phyloP scores from a whole-genome alignment of 2,113 vertebrate species.

The Eonycteris spelaea region DNA sequence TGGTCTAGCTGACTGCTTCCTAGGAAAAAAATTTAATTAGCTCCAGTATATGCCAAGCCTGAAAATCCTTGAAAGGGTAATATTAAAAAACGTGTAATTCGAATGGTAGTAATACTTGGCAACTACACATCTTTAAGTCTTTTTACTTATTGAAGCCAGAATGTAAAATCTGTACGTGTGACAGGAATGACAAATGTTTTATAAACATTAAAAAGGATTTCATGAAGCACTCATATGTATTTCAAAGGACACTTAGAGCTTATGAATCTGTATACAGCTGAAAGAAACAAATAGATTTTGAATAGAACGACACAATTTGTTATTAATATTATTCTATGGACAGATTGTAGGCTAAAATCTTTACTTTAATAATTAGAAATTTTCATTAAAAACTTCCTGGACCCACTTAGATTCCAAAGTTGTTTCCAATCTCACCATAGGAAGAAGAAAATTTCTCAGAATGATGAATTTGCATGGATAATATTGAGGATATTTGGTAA shows the following conservation, averaged over 20 bases:
- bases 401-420: neutral
- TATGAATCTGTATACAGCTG: neutral
- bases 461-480: neutral
- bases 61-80: conserved; percentile 51
- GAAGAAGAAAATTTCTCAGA: neutral
- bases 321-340: neutral
- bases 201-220: neutral
- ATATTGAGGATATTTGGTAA: neutral
- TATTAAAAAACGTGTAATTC: neutral
- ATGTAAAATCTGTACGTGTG: neutral
- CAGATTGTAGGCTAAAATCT: neutral
- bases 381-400: neutral
- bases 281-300: neutral
- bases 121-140: neutral
- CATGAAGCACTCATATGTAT: neutral
- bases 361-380: neutral
- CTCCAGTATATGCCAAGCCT: neutral
- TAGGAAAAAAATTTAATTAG: conserved; percentile 53
- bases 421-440: neutral
- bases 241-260: neutral
- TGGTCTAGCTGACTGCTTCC: conserved; percentile 23
- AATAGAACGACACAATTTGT: neutral
- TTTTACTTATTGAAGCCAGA: conserved; percentile 43
- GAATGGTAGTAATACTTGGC: neutral
- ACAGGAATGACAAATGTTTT: neutral